Evolutionary conservation across 2,888 invertebrate genomes (phyloP), one percentile per base, ranked within the genome.

Genomic region (Kuschelorhynchus macadamiae): DNA sequence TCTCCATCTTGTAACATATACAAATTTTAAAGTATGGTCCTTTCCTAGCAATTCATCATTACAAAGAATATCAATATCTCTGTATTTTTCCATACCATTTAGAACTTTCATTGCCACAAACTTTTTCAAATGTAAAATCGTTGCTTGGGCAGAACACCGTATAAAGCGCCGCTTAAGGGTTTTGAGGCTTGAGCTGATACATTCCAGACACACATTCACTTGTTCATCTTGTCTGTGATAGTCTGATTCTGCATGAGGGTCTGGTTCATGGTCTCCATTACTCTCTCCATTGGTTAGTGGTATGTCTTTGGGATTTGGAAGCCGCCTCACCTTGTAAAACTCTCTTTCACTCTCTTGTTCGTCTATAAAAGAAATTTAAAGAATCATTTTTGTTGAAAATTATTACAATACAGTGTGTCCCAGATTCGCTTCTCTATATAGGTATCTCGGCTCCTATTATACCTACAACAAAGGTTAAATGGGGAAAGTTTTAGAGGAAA

Each of bases 11-110:
- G 98, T 99, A 42, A 98, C 95, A 80, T 94, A 95, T 30, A 98
- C 97, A 86, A 99, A 99, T 85, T 98, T 98, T 75, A 99, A 87
- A 52, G 98, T 98, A 83, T 98, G 99, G 83, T 99, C 98, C 85
- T 98, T 98, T 68, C 98, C 99, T 82, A 99, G 86, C 74, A 98
- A 86, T 86, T 98, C 98, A 82, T 98, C 95, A 86, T 99, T 98
- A 88, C 98, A 99, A 83, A 98, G 87, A 80, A 99, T 96, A 85
- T 99, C 99, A 85, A 98, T 94, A 86, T 97, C 96, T 87, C 93
- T 91, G 88, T 97, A 97, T 82, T 95, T 94, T 75, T 95, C 95
- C 85, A 94, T 92, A 71, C 95, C 95, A 81, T 92, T 94, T 75
- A 96, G 88, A 74, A 97, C 92, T 85, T 96, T 95, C 84, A 95